Percentiles rank a stretch among this genome's conserved stretches.
Conservation (phyloP, 1,140 invertebrate genomes). For the Aporrectodea caliginosa region DNA sequence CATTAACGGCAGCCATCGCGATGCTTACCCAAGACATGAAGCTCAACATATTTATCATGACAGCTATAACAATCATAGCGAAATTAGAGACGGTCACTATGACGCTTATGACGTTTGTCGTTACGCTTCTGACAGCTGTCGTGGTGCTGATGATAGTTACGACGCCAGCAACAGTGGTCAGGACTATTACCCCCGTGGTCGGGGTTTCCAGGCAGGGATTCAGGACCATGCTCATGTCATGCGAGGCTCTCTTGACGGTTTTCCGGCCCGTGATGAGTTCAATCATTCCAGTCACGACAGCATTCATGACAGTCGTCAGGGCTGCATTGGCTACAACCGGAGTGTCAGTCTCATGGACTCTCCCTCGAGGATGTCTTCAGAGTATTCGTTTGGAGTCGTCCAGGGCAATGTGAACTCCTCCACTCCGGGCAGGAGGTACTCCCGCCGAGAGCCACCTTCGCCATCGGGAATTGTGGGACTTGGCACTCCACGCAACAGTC, state of each 20-base stretch:
- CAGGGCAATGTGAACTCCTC: background rate
- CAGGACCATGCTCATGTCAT: too few species aligned
- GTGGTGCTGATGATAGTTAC: too few species aligned
- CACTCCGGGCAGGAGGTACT: background rate
- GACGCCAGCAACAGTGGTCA: too few species aligned
- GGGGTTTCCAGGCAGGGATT: too few species aligned
- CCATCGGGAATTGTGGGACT: background rate
- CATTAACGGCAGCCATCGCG: too few species aligned
- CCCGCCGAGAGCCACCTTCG: background rate
- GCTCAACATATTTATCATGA: too few species aligned
- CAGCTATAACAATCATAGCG: too few species aligned
- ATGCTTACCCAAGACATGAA: too few species aligned
- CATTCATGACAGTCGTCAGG: background rate
- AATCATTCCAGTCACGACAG: too few species aligned
- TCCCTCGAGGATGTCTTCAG: too few species aligned
- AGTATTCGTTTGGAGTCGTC: too few species aligned
- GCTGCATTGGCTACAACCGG: background rate
- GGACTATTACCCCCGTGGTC: too few species aligned
- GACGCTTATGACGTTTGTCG: background rate
- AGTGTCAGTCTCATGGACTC: background rate
- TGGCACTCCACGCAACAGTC: background rate
- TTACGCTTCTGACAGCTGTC: background rate
- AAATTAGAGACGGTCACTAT: background rate
- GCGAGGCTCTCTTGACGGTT: background rate
- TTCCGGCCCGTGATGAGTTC: background rate